Percentiles rank a stretch among this genome's conserved stretches.
phyloP scores from a whole-genome alignment of 1,140 invertebrate species.

The Zaprionus gabonicus region DNA sequence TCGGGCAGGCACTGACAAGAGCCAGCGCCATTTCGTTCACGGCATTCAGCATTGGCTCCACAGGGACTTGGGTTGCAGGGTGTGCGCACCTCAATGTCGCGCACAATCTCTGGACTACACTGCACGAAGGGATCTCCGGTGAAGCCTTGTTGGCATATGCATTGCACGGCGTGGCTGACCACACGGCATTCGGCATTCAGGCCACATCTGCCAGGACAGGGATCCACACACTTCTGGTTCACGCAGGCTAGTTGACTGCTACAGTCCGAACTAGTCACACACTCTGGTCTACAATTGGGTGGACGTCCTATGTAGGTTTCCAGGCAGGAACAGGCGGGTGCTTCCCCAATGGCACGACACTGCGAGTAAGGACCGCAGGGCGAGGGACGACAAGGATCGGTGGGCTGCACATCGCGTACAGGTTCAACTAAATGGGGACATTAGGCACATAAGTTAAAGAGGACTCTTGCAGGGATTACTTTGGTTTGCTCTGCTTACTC shows the following conservation, averaged over 20 bases:
- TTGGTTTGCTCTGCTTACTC: constrained; percentile 61
- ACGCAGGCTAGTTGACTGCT: constrained; percentile 90
- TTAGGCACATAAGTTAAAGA: neutral
- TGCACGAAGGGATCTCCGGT: constrained; percentile 90
- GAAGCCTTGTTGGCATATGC: constrained; percentile 90
- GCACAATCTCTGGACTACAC: constrained; percentile 85
- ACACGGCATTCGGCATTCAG: constrained; percentile 91
- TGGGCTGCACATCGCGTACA: constrained; percentile 73
- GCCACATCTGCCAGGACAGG: constrained; percentile 93
- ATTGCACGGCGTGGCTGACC: constrained; percentile 91
- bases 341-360: constrained; percentile 87
- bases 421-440: constrained; percentile 81
- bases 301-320: constrained; percentile 91
- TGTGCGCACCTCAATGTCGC: constrained; percentile 78
- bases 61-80: constrained; percentile 90
- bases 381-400: constrained; percentile 89
- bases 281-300: constrained; percentile 92
- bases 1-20: constrained; percentile 89
- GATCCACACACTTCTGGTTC: constrained; percentile 91
- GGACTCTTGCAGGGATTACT: neutral
- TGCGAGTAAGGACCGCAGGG: constrained; percentile 90
- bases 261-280: constrained; percentile 91
- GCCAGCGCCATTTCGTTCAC: constrained; percentile 88
- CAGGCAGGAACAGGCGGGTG: constrained; percentile 90
- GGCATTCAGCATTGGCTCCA: constrained; percentile 90